These are phyloP conservation scores for Lagorchestes hirsutus DNA, from an alignment of 2,797 vertebrate genomes.

Conservation along the genomic window DNA sequence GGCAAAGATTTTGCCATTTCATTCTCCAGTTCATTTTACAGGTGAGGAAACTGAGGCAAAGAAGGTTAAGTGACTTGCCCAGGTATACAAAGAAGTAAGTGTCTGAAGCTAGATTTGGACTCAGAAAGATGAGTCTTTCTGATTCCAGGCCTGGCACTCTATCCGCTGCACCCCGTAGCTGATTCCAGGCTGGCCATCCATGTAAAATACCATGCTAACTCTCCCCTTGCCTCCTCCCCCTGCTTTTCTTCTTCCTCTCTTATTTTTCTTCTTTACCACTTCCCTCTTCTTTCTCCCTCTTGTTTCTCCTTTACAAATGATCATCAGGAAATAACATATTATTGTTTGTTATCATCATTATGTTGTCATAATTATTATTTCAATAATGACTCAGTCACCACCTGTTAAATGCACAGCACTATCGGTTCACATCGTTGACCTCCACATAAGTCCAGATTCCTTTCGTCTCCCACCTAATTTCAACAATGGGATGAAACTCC, in stretches of 20 bases:
- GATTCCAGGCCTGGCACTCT: neutral
- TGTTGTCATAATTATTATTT: neutral
- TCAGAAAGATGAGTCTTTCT: neutral
- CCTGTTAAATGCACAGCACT: neutral
- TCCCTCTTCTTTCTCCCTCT: neutral
- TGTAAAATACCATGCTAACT: too few species aligned
- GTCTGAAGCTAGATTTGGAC: too few species aligned
- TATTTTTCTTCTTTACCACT: neutral
- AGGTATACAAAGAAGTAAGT: too few species aligned
- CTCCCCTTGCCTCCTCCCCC: too few species aligned
- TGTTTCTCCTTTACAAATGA: neutral
- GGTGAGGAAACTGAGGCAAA: too few species aligned
- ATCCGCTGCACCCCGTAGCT: neutral
- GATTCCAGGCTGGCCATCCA: neutral
- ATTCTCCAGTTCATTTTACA: too few species aligned
- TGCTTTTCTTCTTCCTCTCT: neutral
- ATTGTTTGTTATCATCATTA: too few species aligned
- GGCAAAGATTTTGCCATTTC: too few species aligned
- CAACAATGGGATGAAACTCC: neutral
- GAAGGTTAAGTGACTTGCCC: too few species aligned
- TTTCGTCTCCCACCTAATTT: neutral
- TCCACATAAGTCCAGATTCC: neutral
- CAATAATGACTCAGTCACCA: neutral
- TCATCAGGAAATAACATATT: neutral
- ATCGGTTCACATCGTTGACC: neutral